These are phyloP conservation scores for Ecdyonurus torrentis DNA, from an alignment of 2,888 invertebrate genomes.

Conservation along the genomic window DNA sequence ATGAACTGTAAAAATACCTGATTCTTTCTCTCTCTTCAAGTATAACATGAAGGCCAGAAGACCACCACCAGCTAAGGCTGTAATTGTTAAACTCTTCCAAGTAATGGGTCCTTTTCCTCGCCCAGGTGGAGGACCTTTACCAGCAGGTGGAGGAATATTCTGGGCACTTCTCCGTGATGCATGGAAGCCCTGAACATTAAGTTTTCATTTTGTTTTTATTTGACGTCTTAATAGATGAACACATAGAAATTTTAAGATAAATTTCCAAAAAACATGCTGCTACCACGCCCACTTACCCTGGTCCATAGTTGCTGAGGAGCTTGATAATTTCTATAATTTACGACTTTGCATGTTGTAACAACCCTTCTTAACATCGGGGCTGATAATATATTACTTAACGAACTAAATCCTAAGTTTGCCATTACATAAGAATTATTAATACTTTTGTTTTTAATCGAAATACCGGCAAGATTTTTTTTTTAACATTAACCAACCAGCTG, in stretches of 20 bases:
- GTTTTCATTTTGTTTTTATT: not conserved
- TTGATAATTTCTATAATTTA: not conserved
- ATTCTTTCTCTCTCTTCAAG: conserved; percentile 65
- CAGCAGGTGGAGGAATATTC: not conserved
- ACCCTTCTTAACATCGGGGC: not conserved
- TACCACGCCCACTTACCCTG: not conserved
- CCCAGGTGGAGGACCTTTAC: not conserved
- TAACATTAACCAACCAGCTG: not conserved
- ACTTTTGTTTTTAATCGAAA: too few species aligned
- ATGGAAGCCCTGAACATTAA: not conserved
- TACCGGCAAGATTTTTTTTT: not conserved
- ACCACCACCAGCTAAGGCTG: conserved; percentile 46
- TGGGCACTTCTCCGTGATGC: not conserved
- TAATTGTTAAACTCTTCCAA: conserved; percentile 60
- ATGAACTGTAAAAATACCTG: conserved; percentile 28
- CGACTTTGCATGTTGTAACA: not conserved
- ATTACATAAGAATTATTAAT: not conserved
- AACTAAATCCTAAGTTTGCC: not conserved
- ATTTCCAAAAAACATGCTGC: not conserved
- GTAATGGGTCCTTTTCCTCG: conserved; percentile 46
- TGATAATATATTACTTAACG: not conserved
- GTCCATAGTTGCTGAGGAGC: not conserved
- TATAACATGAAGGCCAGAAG: conserved; percentile 57
- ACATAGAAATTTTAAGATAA: not conserved
- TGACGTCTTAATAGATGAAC: not conserved